Evolutionary conservation across 2,113 vertebrate genomes (phyloP).

Genomic region (Amphilophus citrinellus): DNA sequence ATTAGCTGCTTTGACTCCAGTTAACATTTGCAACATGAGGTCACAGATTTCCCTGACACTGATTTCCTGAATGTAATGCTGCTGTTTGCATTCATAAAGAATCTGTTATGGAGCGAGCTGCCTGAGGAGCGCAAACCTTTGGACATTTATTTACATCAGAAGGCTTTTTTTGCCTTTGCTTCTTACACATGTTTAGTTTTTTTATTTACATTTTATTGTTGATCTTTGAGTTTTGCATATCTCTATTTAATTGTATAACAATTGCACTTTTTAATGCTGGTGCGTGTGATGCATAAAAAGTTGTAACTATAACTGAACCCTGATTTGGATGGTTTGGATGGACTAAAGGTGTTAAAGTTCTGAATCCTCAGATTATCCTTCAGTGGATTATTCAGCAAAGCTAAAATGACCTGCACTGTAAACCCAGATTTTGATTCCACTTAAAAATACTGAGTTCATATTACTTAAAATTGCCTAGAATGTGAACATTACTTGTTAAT

Average conservation of each 20-base stretch:
- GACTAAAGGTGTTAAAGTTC: too few species aligned
- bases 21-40: neutral
- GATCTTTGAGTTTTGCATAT: neutral
- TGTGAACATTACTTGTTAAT: too few species aligned
- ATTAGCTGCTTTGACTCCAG: slow-evolving; percentile 61
- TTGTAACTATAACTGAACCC: neutral
- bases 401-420: accelerated
- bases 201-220: neutral
- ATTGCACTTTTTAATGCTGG: neutral
- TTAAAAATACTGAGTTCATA: too few species aligned
- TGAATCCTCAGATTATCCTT: too few species aligned
- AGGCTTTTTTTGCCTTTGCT: neutral
- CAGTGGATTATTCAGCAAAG: accelerated
- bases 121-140: neutral
- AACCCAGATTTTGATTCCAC: too few species aligned
- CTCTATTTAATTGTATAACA: neutral
- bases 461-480: too few species aligned
- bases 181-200: too few species aligned
- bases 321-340: neutral
- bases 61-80: neutral
- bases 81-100: neutral
- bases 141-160: neutral
- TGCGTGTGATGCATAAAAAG: accelerated
- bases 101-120: neutral
- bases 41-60: neutral